phyloP scores from a whole-genome alignment of 2,888 invertebrate genomes.

The Drosophila monieri region DNA sequence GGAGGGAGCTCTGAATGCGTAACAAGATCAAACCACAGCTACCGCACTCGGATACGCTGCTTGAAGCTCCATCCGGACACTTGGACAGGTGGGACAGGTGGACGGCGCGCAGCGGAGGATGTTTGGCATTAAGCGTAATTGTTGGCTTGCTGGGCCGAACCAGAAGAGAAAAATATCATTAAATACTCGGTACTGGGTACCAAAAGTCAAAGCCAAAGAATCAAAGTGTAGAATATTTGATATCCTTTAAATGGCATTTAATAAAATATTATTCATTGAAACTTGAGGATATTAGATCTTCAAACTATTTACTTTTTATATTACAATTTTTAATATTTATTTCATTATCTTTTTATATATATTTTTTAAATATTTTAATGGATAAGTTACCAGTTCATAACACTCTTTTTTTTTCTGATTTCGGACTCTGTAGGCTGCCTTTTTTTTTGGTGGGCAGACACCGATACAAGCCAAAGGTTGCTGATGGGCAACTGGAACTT shows the following conservation, averaged over 20 bases:
- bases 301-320: too few species aligned
- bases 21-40: conserved; percentile 79
- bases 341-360: too few species aligned
- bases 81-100: conserved; percentile 25
- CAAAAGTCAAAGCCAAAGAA: conserved; percentile 69
- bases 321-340: too few species aligned
- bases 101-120: conserved; percentile 62
- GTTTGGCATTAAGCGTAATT: conserved; percentile 81
- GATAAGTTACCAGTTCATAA: background rate
- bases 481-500: conserved; percentile 62
- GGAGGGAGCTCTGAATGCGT: conserved; percentile 62
- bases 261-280: too few species aligned
- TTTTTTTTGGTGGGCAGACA: conserved; percentile 67
- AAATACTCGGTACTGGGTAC: conserved; percentile 64
- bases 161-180: conserved; percentile 65
- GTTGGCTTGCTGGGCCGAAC: conserved; percentile 54
- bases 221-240: conserved; percentile 64
- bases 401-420: background rate
- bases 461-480: conserved; percentile 59
- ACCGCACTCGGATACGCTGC: conserved; percentile 53
- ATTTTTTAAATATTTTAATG: background rate
- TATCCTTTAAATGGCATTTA: conserved; percentile 9
- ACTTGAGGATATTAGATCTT: too few species aligned
- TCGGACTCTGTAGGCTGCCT: background rate
- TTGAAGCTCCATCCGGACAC: conserved; percentile 1